Evolutionary conservation across 2,113 vertebrate species (phyloP).

Genomic region (Eubucco bourcierii): DNA sequence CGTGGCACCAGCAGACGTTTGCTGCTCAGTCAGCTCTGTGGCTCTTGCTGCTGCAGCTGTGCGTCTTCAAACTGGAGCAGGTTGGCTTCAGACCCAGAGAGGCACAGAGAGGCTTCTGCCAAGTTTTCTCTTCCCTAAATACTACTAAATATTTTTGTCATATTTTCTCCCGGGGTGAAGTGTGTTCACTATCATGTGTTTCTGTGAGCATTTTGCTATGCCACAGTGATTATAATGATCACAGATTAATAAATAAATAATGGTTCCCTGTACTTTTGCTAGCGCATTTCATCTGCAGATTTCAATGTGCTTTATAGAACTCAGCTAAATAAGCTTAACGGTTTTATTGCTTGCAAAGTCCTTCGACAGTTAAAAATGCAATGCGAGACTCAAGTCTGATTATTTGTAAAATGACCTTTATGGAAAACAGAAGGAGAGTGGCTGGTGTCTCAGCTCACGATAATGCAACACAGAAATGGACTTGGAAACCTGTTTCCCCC

Average conservation of each 20-base stretch:
- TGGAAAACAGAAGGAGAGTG: conserved; percentile 8
- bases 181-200: neutral
- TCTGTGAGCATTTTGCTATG: neutral
- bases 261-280: conserved; percentile 10
- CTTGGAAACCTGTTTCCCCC: neutral
- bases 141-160: neutral
- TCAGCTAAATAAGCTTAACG: neutral
- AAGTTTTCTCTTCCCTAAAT: neutral
- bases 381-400: neutral
- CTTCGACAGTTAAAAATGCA: conserved; percentile 24
- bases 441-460: neutral
- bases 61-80: neutral
- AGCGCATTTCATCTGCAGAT: neutral
- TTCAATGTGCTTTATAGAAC: neutral
- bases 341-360: conserved; percentile 3
- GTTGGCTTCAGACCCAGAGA: neutral
- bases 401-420: conserved; percentile 51
- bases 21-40: neutral
- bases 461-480: neutral
- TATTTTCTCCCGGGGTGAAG: neutral
- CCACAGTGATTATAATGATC: neutral
- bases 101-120: neutral
- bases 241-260: neutral
- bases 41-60: neutral
- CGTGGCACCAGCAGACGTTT: fast-evolving